Evolutionary conservation across 2,888 invertebrate genomes (phyloP).

Genomic region (Syrphus vitripennis): DNA sequence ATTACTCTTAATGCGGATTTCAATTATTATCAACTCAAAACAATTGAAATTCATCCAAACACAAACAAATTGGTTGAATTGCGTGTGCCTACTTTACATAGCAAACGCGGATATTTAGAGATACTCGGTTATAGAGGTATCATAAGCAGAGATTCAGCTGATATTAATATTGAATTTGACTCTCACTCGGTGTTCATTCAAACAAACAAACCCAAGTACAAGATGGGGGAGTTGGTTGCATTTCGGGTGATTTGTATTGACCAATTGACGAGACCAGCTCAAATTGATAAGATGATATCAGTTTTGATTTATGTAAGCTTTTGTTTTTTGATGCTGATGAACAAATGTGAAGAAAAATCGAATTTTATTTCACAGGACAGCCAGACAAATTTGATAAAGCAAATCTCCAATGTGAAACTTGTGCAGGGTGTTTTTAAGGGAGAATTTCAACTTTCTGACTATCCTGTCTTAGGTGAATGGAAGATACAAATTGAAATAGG

Average conservation of each 20-base stretch:
- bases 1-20: background rate
- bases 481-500: slow-evolving; percentile 79
- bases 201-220: slow-evolving; percentile 95
- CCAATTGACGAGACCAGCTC: slow-evolving; percentile 87
- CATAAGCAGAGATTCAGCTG: background rate
- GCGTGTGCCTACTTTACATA: background rate
- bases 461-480: slow-evolving; percentile 93
- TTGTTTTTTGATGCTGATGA: background rate
- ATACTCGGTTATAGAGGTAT: slow-evolving; percentile 7
- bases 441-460: slow-evolving; percentile 88
- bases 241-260: slow-evolving; percentile 85
- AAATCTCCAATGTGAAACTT: slow-evolving; percentile 85
- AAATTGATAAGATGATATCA: slow-evolving; percentile 78
- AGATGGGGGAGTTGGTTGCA: slow-evolving; percentile 91
- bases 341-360: background rate
- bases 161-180: background rate
- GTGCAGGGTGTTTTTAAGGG: slow-evolving; percentile 84
- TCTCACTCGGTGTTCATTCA: slow-evolving; percentile 91
- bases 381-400: slow-evolving; percentile 90
- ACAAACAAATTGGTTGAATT: slow-evolving; percentile 17
- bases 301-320: slow-evolving; percentile 85
- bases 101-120: background rate
- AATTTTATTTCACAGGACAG: slow-evolving; percentile 83
- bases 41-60: slow-evolving; percentile 27
- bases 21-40: background rate